A percentile compares a stretch with the other conserved stretches of the same genome.
These are phyloP conservation scores for Pseudococcus viburni DNA, from an alignment of 2,888 invertebrate genomes.

Conservation along the genomic window DNA sequence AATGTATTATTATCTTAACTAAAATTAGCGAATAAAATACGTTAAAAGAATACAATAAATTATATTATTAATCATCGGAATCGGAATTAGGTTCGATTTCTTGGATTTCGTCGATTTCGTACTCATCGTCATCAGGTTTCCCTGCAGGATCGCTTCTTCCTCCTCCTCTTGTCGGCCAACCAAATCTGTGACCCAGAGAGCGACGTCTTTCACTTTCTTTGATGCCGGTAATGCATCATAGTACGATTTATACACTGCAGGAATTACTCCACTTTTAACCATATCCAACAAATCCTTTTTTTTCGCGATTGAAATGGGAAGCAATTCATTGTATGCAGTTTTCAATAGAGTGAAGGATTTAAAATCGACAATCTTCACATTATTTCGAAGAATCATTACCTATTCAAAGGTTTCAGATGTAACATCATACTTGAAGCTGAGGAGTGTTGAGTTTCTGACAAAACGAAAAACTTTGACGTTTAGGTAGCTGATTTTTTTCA, in stretches of 20 bases:
- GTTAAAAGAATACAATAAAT: too few species aligned
- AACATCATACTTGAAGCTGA: not conserved
- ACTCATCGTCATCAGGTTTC: too few species aligned
- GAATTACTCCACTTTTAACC: not conserved
- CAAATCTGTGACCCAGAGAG: not conserved
- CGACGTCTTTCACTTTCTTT: slow-evolving; percentile 18
- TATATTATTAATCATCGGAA: too few species aligned
- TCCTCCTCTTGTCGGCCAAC: not conserved
- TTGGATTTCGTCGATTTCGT: too few species aligned
- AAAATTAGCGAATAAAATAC: too few species aligned
- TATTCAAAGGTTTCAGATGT: too few species aligned
- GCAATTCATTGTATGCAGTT: not conserved
- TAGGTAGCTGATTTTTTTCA: not conserved
- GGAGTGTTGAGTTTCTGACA: not conserved
- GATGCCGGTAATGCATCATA: not conserved
- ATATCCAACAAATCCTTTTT: slow-evolving; percentile 29
- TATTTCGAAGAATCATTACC: too few species aligned
- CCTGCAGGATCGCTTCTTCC: too few species aligned
- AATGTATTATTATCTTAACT: too few species aligned
- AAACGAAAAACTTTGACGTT: slow-evolving; percentile 6
- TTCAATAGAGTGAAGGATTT: not conserved
- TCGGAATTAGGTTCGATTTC: too few species aligned
- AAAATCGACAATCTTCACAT: not conserved
- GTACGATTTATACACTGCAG: not conserved
- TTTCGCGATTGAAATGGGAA: slow-evolving; percentile 49